Evolutionary conservation across 2,888 invertebrate genomes (phyloP).

Genomic region (Perdita meconis): DNA sequence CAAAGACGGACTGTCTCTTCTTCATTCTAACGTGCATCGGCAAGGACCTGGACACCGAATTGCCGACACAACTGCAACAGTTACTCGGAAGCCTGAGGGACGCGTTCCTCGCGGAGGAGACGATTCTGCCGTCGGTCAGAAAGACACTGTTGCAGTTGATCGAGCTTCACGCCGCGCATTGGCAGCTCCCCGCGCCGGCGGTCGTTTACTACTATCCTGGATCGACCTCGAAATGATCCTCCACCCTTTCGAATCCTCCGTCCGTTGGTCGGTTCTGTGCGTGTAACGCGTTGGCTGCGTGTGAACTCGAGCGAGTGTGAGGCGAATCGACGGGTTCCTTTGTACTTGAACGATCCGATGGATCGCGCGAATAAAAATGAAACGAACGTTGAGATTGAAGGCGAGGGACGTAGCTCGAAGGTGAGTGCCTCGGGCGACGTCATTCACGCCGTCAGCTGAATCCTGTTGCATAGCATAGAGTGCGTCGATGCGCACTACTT

Average conservation of each 20-base stretch:
- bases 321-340: constrained; percentile 19
- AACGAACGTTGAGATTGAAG: constrained; percentile 10
- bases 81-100: constrained; percentile 92
- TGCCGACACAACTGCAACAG: constrained; percentile 92
- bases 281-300: constrained; percentile 7
- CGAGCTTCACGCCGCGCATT: constrained; percentile 95
- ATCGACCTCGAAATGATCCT: constrained; percentile 78
- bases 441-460: neutral
- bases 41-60: constrained; percentile 92
- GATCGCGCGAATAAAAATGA: constrained; percentile 32
- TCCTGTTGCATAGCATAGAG: neutral
- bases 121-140: constrained; percentile 90
- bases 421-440: constrained; percentile 14
- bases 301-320: constrained; percentile 15
- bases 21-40: constrained; percentile 95
- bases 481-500: neutral
- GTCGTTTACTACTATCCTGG: constrained; percentile 94
- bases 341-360: constrained; percentile 31
- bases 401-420: constrained; percentile 11
- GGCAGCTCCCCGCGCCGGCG: constrained; percentile 95
- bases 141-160: constrained; percentile 95
- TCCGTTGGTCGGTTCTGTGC: constrained; percentile 45
- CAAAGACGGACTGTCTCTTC: constrained; percentile 94
- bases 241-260: constrained; percentile 37
- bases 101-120: constrained; percentile 91